phyloP scores from a whole-genome alignment of 2,797 vertebrate species.

The Hipposideros larvatus region DNA sequence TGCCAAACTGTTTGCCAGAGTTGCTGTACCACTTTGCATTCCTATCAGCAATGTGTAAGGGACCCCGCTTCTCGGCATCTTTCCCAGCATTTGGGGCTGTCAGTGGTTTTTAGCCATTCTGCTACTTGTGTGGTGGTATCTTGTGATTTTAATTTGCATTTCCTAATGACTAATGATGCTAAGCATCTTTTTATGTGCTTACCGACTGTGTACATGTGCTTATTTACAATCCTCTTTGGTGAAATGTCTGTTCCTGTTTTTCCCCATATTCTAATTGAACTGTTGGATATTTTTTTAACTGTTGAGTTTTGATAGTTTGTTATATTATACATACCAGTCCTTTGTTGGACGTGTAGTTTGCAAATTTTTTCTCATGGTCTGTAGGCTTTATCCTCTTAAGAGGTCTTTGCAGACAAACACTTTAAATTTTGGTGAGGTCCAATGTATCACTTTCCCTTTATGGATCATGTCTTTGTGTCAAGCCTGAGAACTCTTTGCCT shows the following conservation, averaged over 20 bases:
- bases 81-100: neutral
- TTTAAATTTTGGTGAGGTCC: neutral
- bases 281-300: neutral
- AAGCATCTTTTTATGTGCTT: neutral
- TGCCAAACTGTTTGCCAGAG: neutral
- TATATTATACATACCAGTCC: neutral
- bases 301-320: neutral
- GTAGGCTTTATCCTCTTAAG: neutral
- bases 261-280: neutral
- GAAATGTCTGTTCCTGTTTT: neutral
- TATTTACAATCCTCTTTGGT: neutral
- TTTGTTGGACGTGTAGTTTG: neutral
- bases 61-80: neutral
- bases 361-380: neutral
- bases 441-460: neutral
- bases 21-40: neutral
- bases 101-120: neutral
- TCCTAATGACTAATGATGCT: neutral
- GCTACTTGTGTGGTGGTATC: neutral
- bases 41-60: neutral
- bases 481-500: neutral
- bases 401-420: slow-evolving; percentile 16
- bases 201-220: neutral
- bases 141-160: neutral
- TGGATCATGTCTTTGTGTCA: neutral